phyloP scores from a whole-genome alignment of 2,888 invertebrate genomes.

The Megaustenia siamemsis region DNA sequence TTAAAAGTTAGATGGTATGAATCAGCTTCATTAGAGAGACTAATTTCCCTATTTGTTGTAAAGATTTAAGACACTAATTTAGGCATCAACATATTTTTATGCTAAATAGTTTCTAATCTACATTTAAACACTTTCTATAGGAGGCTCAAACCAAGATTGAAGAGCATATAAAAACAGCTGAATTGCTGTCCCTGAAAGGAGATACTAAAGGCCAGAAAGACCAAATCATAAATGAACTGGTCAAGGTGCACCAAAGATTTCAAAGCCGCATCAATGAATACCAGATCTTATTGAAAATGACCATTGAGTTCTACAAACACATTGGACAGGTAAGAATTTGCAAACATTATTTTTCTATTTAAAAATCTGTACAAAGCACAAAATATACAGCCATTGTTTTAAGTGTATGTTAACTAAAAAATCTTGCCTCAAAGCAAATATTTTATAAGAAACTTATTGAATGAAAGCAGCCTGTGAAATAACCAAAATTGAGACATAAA shows the following conservation, averaged over 20 bases:
- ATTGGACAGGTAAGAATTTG: slow-evolving; percentile 82
- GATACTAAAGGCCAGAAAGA: slow-evolving; percentile 82
- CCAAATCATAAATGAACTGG: slow-evolving; percentile 85
- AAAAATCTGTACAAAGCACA: no score
- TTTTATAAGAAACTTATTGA: no score
- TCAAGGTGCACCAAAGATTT: slow-evolving; percentile 85
- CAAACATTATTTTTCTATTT: not conserved
- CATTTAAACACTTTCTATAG: slow-evolving; percentile 63
- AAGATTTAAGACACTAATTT: no score
- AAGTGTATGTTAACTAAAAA: not conserved
- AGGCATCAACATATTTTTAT: no score
- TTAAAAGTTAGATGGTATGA: no score
- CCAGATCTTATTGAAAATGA: slow-evolving; percentile 86
- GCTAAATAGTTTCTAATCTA: not conserved
- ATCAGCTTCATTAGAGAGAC: no score
- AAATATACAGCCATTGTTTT: no score
- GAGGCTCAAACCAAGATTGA: slow-evolving; percentile 84
- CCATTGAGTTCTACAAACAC: slow-evolving; percentile 87
- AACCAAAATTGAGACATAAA: no score
- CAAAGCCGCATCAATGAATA: slow-evolving; percentile 87
- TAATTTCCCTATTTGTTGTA: no score
- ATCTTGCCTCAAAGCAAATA: no score
- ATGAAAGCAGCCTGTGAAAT: no score
- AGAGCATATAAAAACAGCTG: slow-evolving; percentile 84
- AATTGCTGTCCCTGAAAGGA: slow-evolving; percentile 85